Base-by-base conservation (phyloP, 2,113 vertebrate genomes). In the Danionella cerebrum region DNA sequence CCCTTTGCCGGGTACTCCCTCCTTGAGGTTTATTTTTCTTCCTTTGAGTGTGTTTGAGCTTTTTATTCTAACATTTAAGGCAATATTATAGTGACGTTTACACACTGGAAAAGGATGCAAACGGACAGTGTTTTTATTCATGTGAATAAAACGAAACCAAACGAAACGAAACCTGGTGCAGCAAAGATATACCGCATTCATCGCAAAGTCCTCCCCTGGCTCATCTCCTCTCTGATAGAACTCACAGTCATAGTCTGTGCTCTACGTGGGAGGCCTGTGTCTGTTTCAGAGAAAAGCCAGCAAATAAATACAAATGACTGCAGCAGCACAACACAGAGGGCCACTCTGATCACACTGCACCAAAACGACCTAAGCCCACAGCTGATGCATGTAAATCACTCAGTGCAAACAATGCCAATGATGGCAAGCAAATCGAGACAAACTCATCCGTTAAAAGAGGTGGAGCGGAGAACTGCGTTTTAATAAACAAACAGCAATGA, bases 281-380 rank as follows among this genome's bases (percentile, higher is more conserved):
- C 19, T 47, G 62, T 70, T 54, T 66, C 42, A 44, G 64, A 59
- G 65, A 51, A 65, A 54, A 65, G 38, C 57, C 44, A 71, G 65
- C 76, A 77, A 82, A 84, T 80, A 80, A 78, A 80, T 78, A 86
- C 78, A 82, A 86, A 87, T 83, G 82, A 84, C 83, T 86, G 85
- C 84, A 84, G 82, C 84, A 84, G 72, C 67, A 45, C 71, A 16
- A 45, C 47, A 36, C 27, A 77, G 65, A 76, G 70, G 71, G 70
- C 80, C 75, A 80, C 83, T 85, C 83, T 76, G 81, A 84, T 84
- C 83, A 79, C 82, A 81, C 78, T 29, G 82, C 79, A 67, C 76
- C 78, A 74, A 82, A 83, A 52, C 70, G 54, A 76, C 76, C 69
- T 6, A 14, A 59, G 44, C 52, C n/a, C 22, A 11, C 36, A 13